phyloP scores from a whole-genome alignment of 1,140 invertebrate genomes.

The Drosophila navojoa region DNA sequence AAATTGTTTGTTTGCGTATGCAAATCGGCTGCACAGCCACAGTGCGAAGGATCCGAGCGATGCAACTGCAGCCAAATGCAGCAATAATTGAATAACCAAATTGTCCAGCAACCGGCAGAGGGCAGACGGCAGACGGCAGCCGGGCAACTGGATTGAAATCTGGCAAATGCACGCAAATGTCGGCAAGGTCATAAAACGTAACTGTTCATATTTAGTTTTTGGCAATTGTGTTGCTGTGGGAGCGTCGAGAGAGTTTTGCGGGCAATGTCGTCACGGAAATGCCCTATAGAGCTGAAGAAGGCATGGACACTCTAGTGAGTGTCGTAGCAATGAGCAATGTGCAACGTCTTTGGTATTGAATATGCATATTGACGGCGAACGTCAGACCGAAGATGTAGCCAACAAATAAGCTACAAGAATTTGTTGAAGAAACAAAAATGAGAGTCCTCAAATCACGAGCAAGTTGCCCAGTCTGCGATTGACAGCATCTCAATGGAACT shows the following conservation, averaged over 20 bases:
- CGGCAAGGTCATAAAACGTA: conserved; percentile 67
- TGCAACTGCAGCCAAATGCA: conserved; percentile 55
- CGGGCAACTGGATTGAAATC: conserved; percentile 6
- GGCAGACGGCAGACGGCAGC: no score
- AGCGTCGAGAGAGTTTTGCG: neutral
- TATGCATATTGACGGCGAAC: no score
- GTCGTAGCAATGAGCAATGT: no score
- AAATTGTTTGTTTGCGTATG: conserved; percentile 38
- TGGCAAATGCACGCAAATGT: conserved; percentile 53
- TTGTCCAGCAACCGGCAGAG: conserved; percentile 38
- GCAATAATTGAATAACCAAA: conserved; percentile 71
- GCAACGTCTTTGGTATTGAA: no score
- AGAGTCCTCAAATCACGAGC: no score
- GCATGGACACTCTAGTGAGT: no score
- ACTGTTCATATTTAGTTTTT: conserved; percentile 63
- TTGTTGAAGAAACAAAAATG: no score
- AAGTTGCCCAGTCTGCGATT: no score
- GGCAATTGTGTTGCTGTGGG: conserved; percentile 12
- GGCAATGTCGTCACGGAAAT: neutral
- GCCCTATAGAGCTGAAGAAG: neutral
- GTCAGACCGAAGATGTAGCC: no score
- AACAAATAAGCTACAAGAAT: no score
- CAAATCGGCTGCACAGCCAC: conserved; percentile 50
- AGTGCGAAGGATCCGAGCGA: conserved; percentile 41
- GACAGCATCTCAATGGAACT: no score